These are phyloP conservation scores for Karalla daura DNA, from an alignment of 2,797 vertebrate species.

Conservation along the genomic window DNA sequence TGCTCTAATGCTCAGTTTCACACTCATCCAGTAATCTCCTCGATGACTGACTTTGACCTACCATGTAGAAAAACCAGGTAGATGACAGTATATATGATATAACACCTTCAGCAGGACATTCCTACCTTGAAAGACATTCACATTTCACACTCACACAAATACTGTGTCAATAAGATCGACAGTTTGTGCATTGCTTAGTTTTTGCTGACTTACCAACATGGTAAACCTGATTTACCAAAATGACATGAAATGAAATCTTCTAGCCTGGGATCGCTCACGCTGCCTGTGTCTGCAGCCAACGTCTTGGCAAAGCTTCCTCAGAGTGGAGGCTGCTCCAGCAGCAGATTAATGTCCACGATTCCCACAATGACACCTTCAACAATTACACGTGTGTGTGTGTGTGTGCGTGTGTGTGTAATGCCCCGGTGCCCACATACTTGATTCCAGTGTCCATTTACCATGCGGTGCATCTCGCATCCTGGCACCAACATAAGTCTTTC, in stretches of 20 bases:
- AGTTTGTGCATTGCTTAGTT: too few relatives aligned
- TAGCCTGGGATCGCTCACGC: background rate
- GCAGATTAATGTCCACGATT: background rate
- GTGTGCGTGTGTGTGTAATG: background rate
- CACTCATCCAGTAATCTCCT: too few relatives aligned
- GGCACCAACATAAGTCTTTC: background rate
- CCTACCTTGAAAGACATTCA: too few relatives aligned
- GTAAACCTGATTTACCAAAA: too few relatives aligned
- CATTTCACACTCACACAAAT: too few relatives aligned
- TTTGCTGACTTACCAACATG: too few relatives aligned
- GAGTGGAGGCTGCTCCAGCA: background rate
- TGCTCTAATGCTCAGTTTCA: too few relatives aligned
- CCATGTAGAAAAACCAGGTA: too few relatives aligned
- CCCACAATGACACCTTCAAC: background rate
- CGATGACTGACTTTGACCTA: too few relatives aligned
- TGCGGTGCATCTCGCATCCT: slow-evolving; percentile 8
- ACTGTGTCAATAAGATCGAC: too few relatives aligned
- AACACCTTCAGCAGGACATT: too few relatives aligned
- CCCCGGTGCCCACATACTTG: background rate
- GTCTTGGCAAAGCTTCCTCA: background rate
- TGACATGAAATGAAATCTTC: background rate
- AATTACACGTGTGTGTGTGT: background rate
- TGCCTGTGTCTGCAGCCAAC: background rate
- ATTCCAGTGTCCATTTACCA: background rate
- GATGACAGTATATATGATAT: too few relatives aligned